Percentiles rank a stretch among this genome's conserved stretches.
These are phyloP conservation scores for Acrocephalus scirpaceus DNA, from an alignment of 2,797 vertebrate genomes.

Conservation along the genomic window DNA sequence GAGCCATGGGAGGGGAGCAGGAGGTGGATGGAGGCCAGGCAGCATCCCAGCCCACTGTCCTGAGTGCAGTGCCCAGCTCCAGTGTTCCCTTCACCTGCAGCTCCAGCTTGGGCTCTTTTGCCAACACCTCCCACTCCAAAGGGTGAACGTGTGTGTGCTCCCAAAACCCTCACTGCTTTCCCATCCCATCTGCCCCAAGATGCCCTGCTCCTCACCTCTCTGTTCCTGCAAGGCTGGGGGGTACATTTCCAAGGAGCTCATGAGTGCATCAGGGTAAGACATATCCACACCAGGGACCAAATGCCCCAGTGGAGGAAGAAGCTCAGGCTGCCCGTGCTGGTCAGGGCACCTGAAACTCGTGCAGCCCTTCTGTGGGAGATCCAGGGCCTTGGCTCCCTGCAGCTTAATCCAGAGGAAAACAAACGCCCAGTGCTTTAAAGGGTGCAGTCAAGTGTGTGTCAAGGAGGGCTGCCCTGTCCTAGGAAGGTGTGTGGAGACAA, in stretches of 20 bases:
- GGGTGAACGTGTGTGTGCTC: accelerated
- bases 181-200: background rate
- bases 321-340: accelerated
- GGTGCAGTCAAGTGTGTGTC: accelerated
- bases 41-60: background rate
- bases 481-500: background rate
- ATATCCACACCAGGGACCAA: background rate
- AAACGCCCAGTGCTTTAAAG: background rate
- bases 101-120: background rate
- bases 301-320: accelerated
- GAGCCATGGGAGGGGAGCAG: background rate
- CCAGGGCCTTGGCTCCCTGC: background rate
- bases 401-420: background rate
- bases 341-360: background rate
- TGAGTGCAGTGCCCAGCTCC: background rate
- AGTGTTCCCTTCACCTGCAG: background rate
- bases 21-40: background rate
- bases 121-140: background rate
- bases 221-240: background rate
- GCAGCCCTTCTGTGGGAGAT: background rate
- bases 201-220: background rate
- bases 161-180: background rate
- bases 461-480: accelerated
- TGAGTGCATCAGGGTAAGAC: background rate
- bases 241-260: accelerated